phyloP scores from a whole-genome alignment of 2,888 invertebrate species.

The Eilema depressum region DNA sequence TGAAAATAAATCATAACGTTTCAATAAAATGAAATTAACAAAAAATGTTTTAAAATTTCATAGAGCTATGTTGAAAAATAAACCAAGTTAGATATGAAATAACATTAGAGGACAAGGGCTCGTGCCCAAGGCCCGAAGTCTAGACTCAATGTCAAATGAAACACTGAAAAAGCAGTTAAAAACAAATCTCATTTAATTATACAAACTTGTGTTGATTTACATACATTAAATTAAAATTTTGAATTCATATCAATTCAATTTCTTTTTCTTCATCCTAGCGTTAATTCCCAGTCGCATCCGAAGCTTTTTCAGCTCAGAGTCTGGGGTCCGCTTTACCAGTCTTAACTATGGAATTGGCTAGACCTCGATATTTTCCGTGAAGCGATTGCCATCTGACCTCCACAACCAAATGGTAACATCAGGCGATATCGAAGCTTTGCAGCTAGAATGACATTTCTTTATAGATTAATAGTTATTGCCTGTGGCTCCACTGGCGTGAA shows the following conservation, averaged over 20 bases:
- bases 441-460: neutral
- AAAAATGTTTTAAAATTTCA: neutral
- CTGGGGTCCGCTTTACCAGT: too few relatives aligned
- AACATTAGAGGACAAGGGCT: neutral
- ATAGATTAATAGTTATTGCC: neutral
- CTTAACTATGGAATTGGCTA: too few relatives aligned
- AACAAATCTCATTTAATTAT: neutral
- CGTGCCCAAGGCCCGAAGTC: neutral
- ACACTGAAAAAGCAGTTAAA: neutral
- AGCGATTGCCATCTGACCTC: too few relatives aligned
- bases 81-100: neutral
- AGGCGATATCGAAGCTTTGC: too few relatives aligned
- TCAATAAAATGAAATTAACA: neutral
- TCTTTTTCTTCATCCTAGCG: too few relatives aligned
- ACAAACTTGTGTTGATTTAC: neutral
- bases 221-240: neutral
- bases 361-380: too few relatives aligned
- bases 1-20: neutral
- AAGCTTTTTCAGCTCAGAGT: too few relatives aligned
- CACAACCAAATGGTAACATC: too few relatives aligned
- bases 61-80: neutral
- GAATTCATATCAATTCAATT: neutral
- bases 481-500: neutral
- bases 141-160: neutral
- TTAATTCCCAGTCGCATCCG: too few relatives aligned